Evolutionary conservation across 2,888 invertebrate genomes (phyloP), one percentile per base, ranked within the genome.

Genomic region (Phaedon cochleariae): DNA sequence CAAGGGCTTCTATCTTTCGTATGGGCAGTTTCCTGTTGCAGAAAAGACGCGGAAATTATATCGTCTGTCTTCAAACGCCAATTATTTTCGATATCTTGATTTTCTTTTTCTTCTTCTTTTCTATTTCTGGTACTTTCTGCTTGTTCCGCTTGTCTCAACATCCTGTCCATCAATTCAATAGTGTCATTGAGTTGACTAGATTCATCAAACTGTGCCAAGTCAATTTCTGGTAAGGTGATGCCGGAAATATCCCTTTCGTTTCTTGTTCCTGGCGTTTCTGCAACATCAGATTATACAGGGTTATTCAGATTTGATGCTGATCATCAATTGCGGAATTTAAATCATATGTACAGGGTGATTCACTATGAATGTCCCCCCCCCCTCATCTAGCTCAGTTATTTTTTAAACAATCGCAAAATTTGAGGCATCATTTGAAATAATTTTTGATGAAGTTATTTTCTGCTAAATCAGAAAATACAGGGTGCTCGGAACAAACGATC

Each of bases 181-280:
- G 69, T 65, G 52, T 64, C 67, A 53, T 67, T 48, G 18, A 69
- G 45, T n/a, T 64, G 60, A 10, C 29, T 41, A 6, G 64, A 60
- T 17, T 67, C 67, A 48, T 63, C 53, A 26, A 67, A 69, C 15
- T 69, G 60, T 2, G 58, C 18, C 2, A 67, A 37, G 57, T 64
- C 60, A n/a, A 66, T 69, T 18, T 64, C 59, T 9, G 69, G 69
- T 12, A 67, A 20, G 6, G 62, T 51, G 22, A 62, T 26, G 5
- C 29, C 18, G 26, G 60, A 54, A 49, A 46, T 9, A 10, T 59
- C 59, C 12, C 22, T 34, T 7, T 51, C 15, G 10, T 49, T 51
- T 18, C 17, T 22, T 1, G 20, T 12, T 59, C 20, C 49, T 1
- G 10, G 4, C 4, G 34, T 18, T 49, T 26, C 52, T 53, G 18